These are phyloP conservation scores for Acanthaster planci DNA, from an alignment of 35 echinoderm and acorn worm species.

Conservation along the genomic window DNA sequence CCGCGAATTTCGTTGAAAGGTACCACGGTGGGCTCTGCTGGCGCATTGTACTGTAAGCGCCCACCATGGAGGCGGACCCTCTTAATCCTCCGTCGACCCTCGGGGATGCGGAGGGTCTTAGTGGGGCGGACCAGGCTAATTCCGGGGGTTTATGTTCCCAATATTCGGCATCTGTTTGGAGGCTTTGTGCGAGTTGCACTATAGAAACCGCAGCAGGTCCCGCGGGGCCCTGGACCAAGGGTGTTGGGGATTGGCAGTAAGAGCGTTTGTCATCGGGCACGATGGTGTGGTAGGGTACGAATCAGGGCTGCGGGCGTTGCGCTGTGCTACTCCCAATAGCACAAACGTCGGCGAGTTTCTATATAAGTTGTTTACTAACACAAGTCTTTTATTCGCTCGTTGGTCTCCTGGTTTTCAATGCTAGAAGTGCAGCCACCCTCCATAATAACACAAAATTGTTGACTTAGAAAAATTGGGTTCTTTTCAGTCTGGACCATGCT, in stretches of 20 bases:
- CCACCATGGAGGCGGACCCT: neutral
- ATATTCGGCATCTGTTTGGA: neutral
- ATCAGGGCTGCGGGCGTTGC: too few species aligned
- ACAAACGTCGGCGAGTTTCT: too few species aligned
- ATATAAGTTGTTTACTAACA: neutral
- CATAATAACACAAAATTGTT: neutral
- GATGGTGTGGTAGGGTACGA: neutral
- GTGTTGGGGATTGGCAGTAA: neutral
- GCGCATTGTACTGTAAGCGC: neutral
- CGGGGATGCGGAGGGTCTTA: neutral
- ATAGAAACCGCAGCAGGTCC: neutral
- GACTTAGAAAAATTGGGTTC: slow-evolving; percentile 8
- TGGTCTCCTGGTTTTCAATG: neutral
- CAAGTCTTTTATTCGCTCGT: neutral
- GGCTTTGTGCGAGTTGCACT: neutral
- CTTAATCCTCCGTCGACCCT: too few species aligned
- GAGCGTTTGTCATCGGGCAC: neutral
- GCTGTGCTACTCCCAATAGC: too few species aligned
- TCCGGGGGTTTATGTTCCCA: neutral
- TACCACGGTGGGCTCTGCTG: neutral
- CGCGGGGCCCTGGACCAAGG: neutral
- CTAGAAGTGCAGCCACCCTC: neutral
- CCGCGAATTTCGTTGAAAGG: slow-evolving; percentile 8
- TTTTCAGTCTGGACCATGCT: neutral
- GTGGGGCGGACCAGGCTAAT: neutral